Conservation (phyloP, 1,140 invertebrate species). For the Ceratina australensis region DNA sequence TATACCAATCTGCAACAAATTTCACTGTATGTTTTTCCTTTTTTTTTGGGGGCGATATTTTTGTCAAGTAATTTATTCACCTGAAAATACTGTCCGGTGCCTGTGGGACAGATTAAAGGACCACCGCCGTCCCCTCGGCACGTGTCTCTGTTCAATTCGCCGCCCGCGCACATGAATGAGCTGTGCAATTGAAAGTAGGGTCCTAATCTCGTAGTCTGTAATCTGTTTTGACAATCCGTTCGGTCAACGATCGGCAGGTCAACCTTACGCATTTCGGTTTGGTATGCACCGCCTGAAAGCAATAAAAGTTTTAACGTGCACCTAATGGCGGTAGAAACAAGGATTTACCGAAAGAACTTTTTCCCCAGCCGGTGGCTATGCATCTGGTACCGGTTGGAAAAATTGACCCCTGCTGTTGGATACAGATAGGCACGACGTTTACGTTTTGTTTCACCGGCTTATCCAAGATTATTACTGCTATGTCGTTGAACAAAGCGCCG, state of each 20-base stretch:
- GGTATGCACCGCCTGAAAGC: constrained; percentile 68
- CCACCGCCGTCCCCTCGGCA: constrained; percentile 84
- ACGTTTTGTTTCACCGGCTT: constrained; percentile 75
- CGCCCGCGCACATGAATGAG: constrained; percentile 88
- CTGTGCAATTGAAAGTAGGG: constrained; percentile 81
- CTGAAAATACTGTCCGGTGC: constrained; percentile 71
- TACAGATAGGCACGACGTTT: constrained; percentile 82
- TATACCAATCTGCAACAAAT: constrained; percentile 81
- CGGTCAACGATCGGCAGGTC: constrained; percentile 82
- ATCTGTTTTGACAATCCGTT: constrained; percentile 79
- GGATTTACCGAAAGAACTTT: constrained; percentile 81
- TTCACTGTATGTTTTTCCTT: constrained; percentile 9
- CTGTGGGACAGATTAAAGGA: constrained; percentile 83
- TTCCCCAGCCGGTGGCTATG: constrained; percentile 87
- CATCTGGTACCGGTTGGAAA: constrained; percentile 79
- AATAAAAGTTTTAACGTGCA: background rate
- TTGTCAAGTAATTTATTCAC: constrained; percentile 46
- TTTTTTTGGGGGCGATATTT: background rate
- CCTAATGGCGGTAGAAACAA: background rate
- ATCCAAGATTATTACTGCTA: constrained; percentile 82
- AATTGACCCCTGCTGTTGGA: constrained; percentile 76
- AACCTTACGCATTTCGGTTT: constrained; percentile 83
- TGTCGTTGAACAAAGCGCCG: constrained; percentile 81
- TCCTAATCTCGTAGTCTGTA: constrained; percentile 83
- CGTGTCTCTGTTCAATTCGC: constrained; percentile 84